phyloP scores from a whole-genome alignment of 2,888 invertebrate species.

The Cheilosia variabilis region DNA sequence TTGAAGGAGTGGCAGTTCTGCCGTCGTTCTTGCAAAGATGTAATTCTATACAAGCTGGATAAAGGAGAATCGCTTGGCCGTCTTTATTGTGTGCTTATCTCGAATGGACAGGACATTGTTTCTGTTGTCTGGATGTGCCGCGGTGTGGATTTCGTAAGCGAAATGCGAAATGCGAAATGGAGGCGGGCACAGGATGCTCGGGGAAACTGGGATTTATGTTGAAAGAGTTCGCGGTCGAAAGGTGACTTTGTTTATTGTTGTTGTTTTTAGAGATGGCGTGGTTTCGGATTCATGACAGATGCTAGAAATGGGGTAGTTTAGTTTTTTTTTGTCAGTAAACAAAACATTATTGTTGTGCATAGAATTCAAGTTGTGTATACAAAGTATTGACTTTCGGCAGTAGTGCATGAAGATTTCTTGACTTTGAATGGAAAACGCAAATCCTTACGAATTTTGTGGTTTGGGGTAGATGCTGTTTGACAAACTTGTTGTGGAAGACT shows the following conservation, averaged over 20 bases:
- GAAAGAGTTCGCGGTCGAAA: constrained; percentile 9
- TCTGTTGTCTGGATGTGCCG: constrained; percentile 5
- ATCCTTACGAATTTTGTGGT: too few relatives aligned
- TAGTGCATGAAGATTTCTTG: too few relatives aligned
- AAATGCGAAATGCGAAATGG: neutral
- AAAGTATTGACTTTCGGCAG: too few relatives aligned
- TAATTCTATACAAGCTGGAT: constrained; percentile 24
- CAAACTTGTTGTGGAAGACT: too few relatives aligned
- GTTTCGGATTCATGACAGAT: constrained; percentile 19
- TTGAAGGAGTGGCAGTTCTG: constrained; percentile 4
- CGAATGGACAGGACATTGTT: constrained; percentile 32
- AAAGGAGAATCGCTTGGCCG: neutral
- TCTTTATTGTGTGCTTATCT: constrained; percentile 36
- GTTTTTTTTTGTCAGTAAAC: too few relatives aligned
- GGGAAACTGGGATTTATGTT: constrained; percentile 30
- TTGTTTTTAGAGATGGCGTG: constrained; percentile 18
- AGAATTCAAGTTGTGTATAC: too few relatives aligned
- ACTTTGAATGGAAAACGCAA: too few relatives aligned
- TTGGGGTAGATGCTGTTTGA: too few relatives aligned
- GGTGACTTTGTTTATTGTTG: constrained; percentile 21
- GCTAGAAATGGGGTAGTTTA: too few relatives aligned
- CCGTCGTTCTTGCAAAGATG: constrained; percentile 17
- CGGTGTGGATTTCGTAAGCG: constrained; percentile 13
- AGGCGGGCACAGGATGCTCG: neutral
- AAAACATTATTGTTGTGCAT: too few relatives aligned